These are phyloP conservation scores for Adoxophyes honmai DNA, from an alignment of 1,140 invertebrate species.

Conservation along the genomic window DNA sequence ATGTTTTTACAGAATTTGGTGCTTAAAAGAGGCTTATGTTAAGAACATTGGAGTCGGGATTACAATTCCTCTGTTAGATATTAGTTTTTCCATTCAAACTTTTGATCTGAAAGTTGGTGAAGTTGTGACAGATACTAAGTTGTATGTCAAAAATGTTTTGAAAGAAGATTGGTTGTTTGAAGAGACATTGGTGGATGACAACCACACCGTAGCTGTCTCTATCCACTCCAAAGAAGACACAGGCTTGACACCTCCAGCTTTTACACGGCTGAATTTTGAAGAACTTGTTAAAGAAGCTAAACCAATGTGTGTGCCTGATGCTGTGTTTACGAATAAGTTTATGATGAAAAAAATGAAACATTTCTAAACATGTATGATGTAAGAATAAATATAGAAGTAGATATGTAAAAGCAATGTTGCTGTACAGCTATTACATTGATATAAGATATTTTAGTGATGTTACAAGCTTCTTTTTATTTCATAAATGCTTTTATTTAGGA, in stretches of 20 bases:
- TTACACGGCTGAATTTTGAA: constrained; percentile 74
- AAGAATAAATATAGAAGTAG: no score
- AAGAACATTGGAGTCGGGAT: constrained; percentile 94
- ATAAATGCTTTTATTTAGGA: no score
- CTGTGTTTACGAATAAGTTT: constrained; percentile 76
- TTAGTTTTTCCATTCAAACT: constrained; percentile 85
- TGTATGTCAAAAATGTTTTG: constrained; percentile 81
- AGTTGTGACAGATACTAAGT: constrained; percentile 81
- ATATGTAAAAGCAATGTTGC: no score
- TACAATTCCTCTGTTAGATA: constrained; percentile 84
- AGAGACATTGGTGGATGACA: constrained; percentile 88
- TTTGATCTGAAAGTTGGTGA: constrained; percentile 60
- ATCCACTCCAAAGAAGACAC: constrained; percentile 44
- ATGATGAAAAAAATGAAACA: constrained; percentile 67
- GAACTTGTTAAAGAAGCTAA: constrained; percentile 78
- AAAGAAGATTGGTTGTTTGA: constrained; percentile 89
- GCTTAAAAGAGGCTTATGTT: constrained; percentile 96
- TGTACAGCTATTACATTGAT: no score
- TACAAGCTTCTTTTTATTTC: no score
- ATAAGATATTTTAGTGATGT: no score
- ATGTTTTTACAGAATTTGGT: constrained; percentile 93
- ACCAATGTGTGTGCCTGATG: constrained; percentile 75
- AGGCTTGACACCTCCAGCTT: constrained; percentile 39
- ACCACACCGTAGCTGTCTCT: constrained; percentile 91
- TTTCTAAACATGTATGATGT: constrained; percentile 28